Conservation (phyloP, 92 coral and sea anemone genomes). For the Palythoa grandis region DNA sequence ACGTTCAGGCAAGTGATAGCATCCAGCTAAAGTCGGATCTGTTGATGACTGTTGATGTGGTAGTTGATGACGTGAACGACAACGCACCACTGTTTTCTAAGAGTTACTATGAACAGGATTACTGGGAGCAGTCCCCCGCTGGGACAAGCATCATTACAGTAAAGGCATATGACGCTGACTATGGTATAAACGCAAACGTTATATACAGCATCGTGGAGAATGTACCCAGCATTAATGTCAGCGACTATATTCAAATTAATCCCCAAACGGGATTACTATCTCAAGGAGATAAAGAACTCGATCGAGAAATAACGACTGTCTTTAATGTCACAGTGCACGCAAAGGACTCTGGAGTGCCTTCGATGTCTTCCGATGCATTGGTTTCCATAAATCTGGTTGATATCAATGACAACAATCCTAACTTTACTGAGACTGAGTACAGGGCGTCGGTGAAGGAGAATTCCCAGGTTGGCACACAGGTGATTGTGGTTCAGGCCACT, state of each 20-base stretch:
- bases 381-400: slow-evolving; percentile 80
- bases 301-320: slow-evolving; percentile 55
- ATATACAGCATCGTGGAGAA: slow-evolving; percentile 79
- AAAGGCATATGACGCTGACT: slow-evolving; percentile 71
- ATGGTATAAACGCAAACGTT: slow-evolving; percentile 78
- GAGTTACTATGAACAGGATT: slow-evolving; percentile 50
- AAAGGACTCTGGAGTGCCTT: slow-evolving; percentile 67
- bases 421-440: slow-evolving; percentile 71
- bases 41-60: slow-evolving; percentile 51
- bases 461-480: slow-evolving; percentile 71
- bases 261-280: slow-evolving; percentile 63
- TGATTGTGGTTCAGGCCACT: slow-evolving; percentile 73
- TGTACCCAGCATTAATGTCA: slow-evolving; percentile 40
- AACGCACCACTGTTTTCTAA: slow-evolving; percentile 71
- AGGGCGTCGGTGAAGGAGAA: slow-evolving; percentile 84
- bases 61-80: slow-evolving; percentile 82
- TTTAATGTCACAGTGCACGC: slow-evolving; percentile 78
- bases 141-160: slow-evolving; percentile 79
- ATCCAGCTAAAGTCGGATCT: slow-evolving; percentile 57
- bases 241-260: slow-evolving; percentile 60
- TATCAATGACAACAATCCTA: slow-evolving; percentile 85
- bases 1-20: slow-evolving; percentile 74
- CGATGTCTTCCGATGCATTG: slow-evolving; percentile 55
- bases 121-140: slow-evolving; percentile 83
- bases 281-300: slow-evolving; percentile 60